Evolutionary conservation across 2,797 vertebrate genomes (phyloP), one percentile per base, ranked within the genome.

Genomic region (Lacerta bilineata): DNA sequence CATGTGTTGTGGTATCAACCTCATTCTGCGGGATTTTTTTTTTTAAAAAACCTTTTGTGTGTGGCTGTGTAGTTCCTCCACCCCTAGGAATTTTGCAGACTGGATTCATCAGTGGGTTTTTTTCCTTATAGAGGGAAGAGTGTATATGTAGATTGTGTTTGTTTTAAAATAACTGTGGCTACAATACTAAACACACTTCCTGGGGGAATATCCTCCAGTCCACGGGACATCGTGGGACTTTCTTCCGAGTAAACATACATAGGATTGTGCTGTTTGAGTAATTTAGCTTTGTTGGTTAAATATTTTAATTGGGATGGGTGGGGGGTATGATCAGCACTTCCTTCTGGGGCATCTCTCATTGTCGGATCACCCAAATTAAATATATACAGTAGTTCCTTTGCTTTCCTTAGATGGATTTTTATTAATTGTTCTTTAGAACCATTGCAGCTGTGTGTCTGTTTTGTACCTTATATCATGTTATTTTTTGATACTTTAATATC

Each of bases 81-180:
- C 61, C 71, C 83, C 71, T 61, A 46, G 43, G 78, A 88, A 43
- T 87, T 84, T 87, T 76, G 36, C 77, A 87, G 33, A 55, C 41
- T 46, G 27, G 23, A 77, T 77, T 88, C 78, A 85, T 80, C 41
- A 59, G 7, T 55, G 36, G 11, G 20, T 8, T 2, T 39, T 66
- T 20, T n/a, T 23, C 39, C 15, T 33, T 33, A 41, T 18, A 36
- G 27, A 68, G 33, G 13, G 64, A 46, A 39, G 4, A 4, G 7
- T 55, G 4, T 80, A 74, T 74, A 18, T 66, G 33, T 76, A 39
- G n/a, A 84, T 20, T 15, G 69, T 55, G 81, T 81, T 50, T 69
- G 11, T 61, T 81, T 78, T 69, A n/a, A 80, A 87, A 43, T 41
- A 71, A 77, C 29, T 87, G 64, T 80, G 27, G 68, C 17, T 82